Percentiles rank a stretch among this genome's conserved stretches.
Evolutionary conservation across 2,797 vertebrate genomes (phyloP).

Genomic region (Prunella strophiata): DNA sequence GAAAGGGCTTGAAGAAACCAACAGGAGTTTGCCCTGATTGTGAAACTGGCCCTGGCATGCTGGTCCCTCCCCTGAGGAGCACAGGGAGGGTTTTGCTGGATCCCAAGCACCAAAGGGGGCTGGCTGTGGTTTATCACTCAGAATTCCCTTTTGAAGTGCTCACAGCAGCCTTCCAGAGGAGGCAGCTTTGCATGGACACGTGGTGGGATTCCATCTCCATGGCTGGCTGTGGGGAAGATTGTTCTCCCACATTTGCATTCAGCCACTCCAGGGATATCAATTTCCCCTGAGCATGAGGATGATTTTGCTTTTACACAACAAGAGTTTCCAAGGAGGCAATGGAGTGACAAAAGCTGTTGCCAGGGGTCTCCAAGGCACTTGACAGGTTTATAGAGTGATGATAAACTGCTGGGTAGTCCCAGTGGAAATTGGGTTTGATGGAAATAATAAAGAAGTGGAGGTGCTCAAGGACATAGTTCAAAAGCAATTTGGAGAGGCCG

Average conservation of each 20-base stretch:
- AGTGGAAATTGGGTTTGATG: neutral
- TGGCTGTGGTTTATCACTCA: neutral
- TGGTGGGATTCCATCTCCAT: neutral
- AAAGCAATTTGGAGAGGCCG: neutral
- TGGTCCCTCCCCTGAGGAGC: neutral
- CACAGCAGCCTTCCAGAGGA: neutral
- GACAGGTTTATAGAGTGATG: conserved; percentile 33
- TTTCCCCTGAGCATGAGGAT: neutral
- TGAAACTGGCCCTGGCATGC: neutral
- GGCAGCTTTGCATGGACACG: neutral
- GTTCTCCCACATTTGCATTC: neutral
- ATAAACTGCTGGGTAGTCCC: neutral
- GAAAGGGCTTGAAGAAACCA: neutral
- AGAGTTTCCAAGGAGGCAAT: neutral
- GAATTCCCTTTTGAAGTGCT: neutral
- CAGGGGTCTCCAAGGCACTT: conserved; percentile 4
- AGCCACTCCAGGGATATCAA: neutral
- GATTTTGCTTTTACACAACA: neutral
- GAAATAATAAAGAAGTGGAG: neutral
- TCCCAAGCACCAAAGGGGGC: fast-evolving
- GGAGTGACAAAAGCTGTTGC: conserved; percentile 5
- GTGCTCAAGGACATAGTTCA: neutral
- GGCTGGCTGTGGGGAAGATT: neutral
- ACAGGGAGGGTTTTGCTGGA: neutral
- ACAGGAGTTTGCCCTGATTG: neutral